Base-by-base conservation (phyloP, 2,888 invertebrate genomes). In the Kryphioiulus occultus region DNA sequence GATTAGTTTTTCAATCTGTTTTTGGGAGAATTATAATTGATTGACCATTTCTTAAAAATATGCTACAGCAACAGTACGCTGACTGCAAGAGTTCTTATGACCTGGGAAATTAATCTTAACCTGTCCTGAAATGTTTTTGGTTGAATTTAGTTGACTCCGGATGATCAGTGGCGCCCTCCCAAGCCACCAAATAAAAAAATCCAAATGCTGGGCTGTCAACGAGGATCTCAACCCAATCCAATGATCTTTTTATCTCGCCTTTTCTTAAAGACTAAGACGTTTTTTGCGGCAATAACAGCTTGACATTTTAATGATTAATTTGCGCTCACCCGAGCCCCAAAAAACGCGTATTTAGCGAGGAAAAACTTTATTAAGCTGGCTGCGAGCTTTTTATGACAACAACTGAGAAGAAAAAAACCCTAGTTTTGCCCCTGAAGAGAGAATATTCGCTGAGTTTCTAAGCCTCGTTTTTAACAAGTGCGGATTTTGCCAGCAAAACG, bases 301-400 rank as follows among this genome's bases (percentile, higher is more conserved):
- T 68, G 68, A 68, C 68, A 68, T 68, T 68, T 68, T 68, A 68
- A 26, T 68, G 68, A 68, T 68, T 68, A 68, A 68, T 68, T 68
- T 68, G 68, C 68, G 68, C 68, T 22, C 68, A 19, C 26, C 22
- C 19, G 68, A 68, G 68, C 68, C 68, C 26, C 22, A 10, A 68
- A 68, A 68, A 59, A 59, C 22, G 19, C 68, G 26, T 26, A 19
- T 68, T 26, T 22, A 68, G 68, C 22, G 68, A 26, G 68, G 19
- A 68, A 68, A 68, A 68, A 68, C 26, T 68, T 68, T 68, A 68
- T 68, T 68, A 68, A 68, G 68, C 68, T 26, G 68, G 68, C 68
- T 68, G 68, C 68, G 9, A 68, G 68, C 68, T 68, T 68, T 68
- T 68, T 68, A 22, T 68, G 68, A 68, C 68, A 68, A 68, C 22